These are phyloP conservation scores for Gnathonemus echidnorhynchus DNA, from an alignment of 2,113 vertebrate genomes.

Conservation along the genomic window DNA sequence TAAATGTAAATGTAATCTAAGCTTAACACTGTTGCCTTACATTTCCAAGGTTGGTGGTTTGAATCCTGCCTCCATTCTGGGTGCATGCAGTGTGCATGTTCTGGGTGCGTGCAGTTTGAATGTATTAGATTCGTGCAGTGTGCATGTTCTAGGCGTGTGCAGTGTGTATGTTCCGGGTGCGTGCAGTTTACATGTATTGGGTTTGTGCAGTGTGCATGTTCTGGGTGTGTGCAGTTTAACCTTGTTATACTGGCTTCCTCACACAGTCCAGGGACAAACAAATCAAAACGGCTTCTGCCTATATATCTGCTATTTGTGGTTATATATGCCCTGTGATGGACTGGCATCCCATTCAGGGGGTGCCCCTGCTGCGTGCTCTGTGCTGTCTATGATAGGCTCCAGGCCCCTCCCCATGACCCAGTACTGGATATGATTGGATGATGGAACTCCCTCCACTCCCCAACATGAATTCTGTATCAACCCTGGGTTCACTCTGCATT, in stretches of 20 bases:
- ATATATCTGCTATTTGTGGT: background rate
- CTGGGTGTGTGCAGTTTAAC: no score
- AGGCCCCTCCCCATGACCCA: background rate
- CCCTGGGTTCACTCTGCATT: background rate
- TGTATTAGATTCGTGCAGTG: no score
- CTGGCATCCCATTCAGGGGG: background rate
- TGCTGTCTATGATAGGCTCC: background rate
- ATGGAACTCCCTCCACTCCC: background rate
- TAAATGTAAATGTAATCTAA: background rate
- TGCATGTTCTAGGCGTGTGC: no score
- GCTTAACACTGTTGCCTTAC: background rate
- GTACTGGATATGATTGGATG: background rate
- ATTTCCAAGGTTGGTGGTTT: background rate
- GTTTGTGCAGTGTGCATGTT: no score
- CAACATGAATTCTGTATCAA: background rate
- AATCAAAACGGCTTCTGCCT: background rate
- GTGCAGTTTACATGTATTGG: no score
- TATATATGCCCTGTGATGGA: background rate
- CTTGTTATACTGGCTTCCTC: background rate
- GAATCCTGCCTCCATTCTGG: no score
- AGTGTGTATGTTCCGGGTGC: no score
- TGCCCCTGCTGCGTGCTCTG: background rate
- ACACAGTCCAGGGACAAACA: background rate
- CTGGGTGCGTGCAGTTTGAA: no score
- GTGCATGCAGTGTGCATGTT: no score